Evolutionary conservation across 1,140 invertebrate species (phyloP), one percentile per base, ranked within the genome.

Genomic region (Drosophila subobscura): DNA sequence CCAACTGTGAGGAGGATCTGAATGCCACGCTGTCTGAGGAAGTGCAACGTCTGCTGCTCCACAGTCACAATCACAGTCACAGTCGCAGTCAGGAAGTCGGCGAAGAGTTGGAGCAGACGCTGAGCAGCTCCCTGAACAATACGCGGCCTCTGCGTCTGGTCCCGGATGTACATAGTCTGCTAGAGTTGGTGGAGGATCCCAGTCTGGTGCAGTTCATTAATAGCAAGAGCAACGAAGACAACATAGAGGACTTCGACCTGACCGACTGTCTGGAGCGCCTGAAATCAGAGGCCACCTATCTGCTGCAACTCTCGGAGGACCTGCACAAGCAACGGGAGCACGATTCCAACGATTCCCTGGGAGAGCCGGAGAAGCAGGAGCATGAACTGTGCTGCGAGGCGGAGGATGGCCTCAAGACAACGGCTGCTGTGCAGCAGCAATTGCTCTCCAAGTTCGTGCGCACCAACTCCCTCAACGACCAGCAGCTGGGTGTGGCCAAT

Each of bases 1-100:
- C 93, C 2, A 92, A 93, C 53, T 96, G 95, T 58, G 96, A 97
- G 91, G 95, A 96, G 80, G 96, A 96, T 91, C 90, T 96, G 5
- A 96, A 96, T 89, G 94, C 93, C 51, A 95, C 95, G 1, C 90
- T 96, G 14, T 93, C 96, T 0, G 94, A 93, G 37, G 94, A 95
- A 79, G 92, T 96, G 54, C 90, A 91, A 22, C 86, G 90, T 25
- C 67, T 91, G n/a, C 42, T 86, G 2, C 50, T 72, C 3, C 71
- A 77, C 1, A 89, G 72, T 55, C 90, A 90, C 14, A 89, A 68
- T 25, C 75, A 83, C 33, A 37, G 33, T 27, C 25, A 27, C 0
- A 27, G 71, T 55, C 90, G 90, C 14, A 89, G 71, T 25, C 75
- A 79, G 2, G 90, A 91, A 29, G 70, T 14, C 0, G 75, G 61